Conservation (phyloP, 2,888 invertebrate species). For the Dryomyza anilis region DNA sequence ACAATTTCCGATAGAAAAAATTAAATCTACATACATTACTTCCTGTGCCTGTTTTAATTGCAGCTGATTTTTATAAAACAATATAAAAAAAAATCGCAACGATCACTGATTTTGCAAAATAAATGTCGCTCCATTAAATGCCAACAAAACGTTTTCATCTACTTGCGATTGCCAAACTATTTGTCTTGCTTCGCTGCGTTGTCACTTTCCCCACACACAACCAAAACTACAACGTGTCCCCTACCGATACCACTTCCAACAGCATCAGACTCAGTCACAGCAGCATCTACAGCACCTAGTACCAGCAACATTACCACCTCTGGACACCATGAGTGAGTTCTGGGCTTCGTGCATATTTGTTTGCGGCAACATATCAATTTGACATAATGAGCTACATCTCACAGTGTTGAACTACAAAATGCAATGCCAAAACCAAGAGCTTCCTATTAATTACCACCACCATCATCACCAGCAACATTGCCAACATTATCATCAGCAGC, state of each 20-base stretch:
- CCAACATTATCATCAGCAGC: no score
- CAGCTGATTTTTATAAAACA: no score
- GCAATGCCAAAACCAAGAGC: constrained; percentile 28
- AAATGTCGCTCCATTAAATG: constrained; percentile 35
- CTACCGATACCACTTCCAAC: no score
- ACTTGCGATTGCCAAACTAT: constrained; percentile 27
- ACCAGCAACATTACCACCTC: not conserved
- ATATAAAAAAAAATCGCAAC: no score
- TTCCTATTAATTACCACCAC: constrained; percentile 32
- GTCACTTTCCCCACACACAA: no score
- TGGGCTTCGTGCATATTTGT: constrained; percentile 44
- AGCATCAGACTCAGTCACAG: not conserved
- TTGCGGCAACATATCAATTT: constrained; percentile 59
- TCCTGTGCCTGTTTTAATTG: no score
- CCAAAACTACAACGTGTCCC: no score
- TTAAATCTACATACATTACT: no score
- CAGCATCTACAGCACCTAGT: no score
- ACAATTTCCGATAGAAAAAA: no score
- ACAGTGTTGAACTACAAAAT: constrained; percentile 32
- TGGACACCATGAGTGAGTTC: no score
- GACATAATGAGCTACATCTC: constrained; percentile 60
- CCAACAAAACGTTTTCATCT: constrained; percentile 37
- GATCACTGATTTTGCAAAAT: no score
- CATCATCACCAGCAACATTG: constrained; percentile 1
- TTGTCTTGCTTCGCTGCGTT: constrained; percentile 6